phyloP scores from a whole-genome alignment of 2,888 invertebrate genomes.

The Luffia ferchaultella region DNA sequence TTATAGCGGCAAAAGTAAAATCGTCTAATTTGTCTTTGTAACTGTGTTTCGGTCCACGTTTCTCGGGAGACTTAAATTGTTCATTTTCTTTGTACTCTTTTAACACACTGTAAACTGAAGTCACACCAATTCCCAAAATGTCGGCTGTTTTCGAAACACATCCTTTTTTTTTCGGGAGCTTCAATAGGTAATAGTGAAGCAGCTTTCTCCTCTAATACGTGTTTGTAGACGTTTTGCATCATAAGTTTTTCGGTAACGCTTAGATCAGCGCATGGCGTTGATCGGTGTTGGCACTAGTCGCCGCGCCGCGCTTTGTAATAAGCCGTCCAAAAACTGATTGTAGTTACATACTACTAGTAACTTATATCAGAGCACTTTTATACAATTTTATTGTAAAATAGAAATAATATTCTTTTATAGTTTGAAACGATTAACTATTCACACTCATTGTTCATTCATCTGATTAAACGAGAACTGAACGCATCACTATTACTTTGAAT shows the following conservation, averaged over 20 bases:
- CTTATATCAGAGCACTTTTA: too few relatives aligned
- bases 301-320: too few relatives aligned
- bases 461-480: too few relatives aligned
- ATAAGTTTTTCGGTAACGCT: slow-evolving; percentile 16
- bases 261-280: slow-evolving; percentile 13
- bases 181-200: slow-evolving; percentile 14
- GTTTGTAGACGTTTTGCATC: slow-evolving; percentile 18
- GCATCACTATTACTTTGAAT: too few relatives aligned
- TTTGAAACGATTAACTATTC: too few relatives aligned
- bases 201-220: slow-evolving; percentile 18
- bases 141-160: slow-evolving; percentile 15
- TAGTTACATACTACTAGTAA: too few relatives aligned
- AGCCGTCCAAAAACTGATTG: too few relatives aligned
- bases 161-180: too few relatives aligned
- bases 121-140: slow-evolving; percentile 16
- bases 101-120: slow-evolving; percentile 15
- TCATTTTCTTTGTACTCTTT: slow-evolving; percentile 18
- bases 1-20: slow-evolving; percentile 19
- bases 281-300: too few relatives aligned
- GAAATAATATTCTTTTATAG: too few relatives aligned
- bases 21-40: slow-evolving; percentile 20
- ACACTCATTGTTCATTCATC: too few relatives aligned
- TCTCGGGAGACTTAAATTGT: slow-evolving; percentile 14
- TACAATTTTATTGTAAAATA: too few relatives aligned
- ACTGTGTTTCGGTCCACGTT: slow-evolving; percentile 18